phyloP scores from a whole-genome alignment of 2,797 vertebrate genomes.

The Echiichthys vipera region DNA sequence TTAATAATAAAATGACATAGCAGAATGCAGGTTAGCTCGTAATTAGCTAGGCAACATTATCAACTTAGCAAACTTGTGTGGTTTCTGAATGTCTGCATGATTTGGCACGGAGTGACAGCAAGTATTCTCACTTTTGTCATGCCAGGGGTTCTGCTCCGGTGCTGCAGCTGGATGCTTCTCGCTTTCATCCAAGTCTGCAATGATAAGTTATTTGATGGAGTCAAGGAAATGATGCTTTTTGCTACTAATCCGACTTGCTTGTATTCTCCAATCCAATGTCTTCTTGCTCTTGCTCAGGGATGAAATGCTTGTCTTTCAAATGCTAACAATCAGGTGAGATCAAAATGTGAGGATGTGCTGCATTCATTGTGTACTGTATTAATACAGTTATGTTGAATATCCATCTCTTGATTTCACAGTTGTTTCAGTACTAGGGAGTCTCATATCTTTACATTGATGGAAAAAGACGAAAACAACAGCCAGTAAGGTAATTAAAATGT shows the following conservation, averaged over 20 bases:
- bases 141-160: no score
- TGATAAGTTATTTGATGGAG: background rate
- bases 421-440: fast-evolving
- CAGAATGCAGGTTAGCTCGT: no score
- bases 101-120: no score
- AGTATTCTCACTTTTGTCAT: no score
- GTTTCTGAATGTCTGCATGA: no score
- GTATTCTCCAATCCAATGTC: background rate
- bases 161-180: no score
- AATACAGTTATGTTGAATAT: background rate
- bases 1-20: no score
- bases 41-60: no score
- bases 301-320: slow-evolving; percentile 12
- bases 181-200: background rate
- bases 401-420: background rate
- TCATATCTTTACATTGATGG: background rate
- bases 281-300: background rate
- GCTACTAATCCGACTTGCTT: slow-evolving; percentile 9
- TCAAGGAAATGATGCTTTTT: background rate
- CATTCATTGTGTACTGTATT: slow-evolving; percentile 1
- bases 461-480: background rate
- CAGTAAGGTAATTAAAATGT: slow-evolving; percentile 1
- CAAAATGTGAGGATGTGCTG: background rate
- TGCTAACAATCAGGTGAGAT: slow-evolving; percentile 18
- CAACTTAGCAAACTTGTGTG: no score